Evolutionary conservation across 1,140 invertebrate species (phyloP).

Genomic region (Pissodes strobi): DNA sequence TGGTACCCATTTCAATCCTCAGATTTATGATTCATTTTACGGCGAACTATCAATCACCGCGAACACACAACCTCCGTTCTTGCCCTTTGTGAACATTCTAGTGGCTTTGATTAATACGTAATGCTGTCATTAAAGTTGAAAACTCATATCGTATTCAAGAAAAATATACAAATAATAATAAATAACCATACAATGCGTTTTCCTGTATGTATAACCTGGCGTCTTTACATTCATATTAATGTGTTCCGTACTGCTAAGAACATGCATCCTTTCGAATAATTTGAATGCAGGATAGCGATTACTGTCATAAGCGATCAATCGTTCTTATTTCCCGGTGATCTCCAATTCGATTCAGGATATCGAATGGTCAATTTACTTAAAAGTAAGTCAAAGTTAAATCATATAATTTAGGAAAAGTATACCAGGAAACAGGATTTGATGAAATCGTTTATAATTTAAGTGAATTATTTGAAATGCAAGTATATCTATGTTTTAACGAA

Average conservation of each 20-base stretch:
- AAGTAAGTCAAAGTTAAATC: constrained; percentile 4
- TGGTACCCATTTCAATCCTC: constrained; percentile 21
- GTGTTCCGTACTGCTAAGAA: constrained; percentile 24
- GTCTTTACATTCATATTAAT: constrained; percentile 37
- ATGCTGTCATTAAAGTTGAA: constrained; percentile 33
- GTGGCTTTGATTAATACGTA: constrained; percentile 38
- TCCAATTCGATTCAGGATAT: constrained; percentile 13
- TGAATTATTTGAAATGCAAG: no score
- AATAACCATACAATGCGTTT: constrained; percentile 40
- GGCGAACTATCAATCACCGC: constrained; percentile 35
- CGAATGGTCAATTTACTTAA: background rate
- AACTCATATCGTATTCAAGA: constrained; percentile 36
- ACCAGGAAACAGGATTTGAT: background rate
- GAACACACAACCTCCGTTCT: constrained; percentile 14
- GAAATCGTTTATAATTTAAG: background rate
- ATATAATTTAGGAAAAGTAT: constrained; percentile 3
- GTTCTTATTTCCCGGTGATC: constrained; percentile 13
- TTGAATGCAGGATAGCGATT: constrained; percentile 21
- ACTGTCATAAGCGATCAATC: constrained; percentile 22
- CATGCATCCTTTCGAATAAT: constrained; percentile 27
- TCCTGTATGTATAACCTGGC: constrained; percentile 30
- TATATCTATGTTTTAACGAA: no score
- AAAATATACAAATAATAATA: constrained; percentile 39
- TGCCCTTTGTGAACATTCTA: constrained; percentile 35
- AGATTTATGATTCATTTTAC: constrained; percentile 40